Conservation (phyloP, 2,113 vertebrate genomes). For the Collichthys lucidus region DNA sequence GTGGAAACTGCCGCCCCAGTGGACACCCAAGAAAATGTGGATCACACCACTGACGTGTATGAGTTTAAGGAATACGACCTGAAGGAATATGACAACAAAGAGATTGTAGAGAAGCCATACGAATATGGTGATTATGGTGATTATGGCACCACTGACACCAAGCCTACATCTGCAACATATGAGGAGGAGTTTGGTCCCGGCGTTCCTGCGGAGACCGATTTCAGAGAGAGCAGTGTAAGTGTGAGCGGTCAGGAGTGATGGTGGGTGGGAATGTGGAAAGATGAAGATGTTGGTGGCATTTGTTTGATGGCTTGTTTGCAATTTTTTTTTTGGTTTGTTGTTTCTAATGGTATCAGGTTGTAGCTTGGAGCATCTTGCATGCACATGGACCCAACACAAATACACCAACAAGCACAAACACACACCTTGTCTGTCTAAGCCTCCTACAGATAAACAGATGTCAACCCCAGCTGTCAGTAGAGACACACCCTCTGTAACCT, state of each 20-base stretch:
- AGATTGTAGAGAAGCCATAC: constrained; percentile 82
- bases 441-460: constrained; percentile 60
- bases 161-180: constrained; percentile 83
- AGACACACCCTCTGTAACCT: constrained; percentile 45
- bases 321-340: constrained; percentile 48
- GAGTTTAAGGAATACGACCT: constrained; percentile 89
- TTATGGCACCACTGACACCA: constrained; percentile 88
- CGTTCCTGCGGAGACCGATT: constrained; percentile 93
- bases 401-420: constrained; percentile 37
- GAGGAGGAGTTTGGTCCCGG: constrained; percentile 93
- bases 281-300: constrained; percentile 42
- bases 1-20: constrained; percentile 69
- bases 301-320: constrained; percentile 21
- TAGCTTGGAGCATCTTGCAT: constrained; percentile 24
- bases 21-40: constrained; percentile 69
- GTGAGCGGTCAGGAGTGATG: background rate
- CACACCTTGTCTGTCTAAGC: constrained; percentile 40
- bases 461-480: constrained; percentile 44
- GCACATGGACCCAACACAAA: constrained; percentile 40
- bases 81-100: constrained; percentile 84
- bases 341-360: constrained; percentile 47
- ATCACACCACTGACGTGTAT: constrained; percentile 83
- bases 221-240: constrained; percentile 95
- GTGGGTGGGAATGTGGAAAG: constrained; percentile 49
- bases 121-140: constrained; percentile 89